A percentile compares a stretch with the other conserved stretches of the same genome.
Conservation (phyloP, 2,113 vertebrate species). For the Rhizomys pruinosus region DNA sequence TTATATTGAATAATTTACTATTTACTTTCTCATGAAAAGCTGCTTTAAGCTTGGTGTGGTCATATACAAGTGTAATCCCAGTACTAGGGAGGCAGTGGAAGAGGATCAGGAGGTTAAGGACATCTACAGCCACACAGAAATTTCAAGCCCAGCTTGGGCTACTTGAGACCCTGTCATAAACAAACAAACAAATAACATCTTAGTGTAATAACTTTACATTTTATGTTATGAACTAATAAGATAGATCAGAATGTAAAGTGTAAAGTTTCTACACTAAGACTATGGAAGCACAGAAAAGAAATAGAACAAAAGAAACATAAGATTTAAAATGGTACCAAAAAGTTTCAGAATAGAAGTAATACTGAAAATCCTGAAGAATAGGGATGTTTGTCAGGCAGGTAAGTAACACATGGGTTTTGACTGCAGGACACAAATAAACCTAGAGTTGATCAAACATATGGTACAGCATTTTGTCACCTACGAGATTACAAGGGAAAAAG, state of each 20-base stretch:
- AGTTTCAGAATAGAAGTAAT: not conserved
- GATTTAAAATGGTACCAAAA: not conserved
- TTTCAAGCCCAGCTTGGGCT: not conserved
- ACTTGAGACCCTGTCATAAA: not conserved
- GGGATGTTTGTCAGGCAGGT: not conserved
- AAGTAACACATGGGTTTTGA: constrained; percentile 25
- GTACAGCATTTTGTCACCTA: not conserved
- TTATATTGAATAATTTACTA: not conserved
- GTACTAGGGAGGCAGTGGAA: not conserved
- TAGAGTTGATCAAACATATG: not conserved
- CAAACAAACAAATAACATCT: not conserved
- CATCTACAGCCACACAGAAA: not conserved
- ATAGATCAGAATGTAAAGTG: not conserved
- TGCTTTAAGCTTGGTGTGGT: not conserved
- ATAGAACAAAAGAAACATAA: not conserved
- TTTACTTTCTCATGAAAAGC: not conserved
- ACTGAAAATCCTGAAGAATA: not conserved
- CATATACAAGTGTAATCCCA: not conserved
- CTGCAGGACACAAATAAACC: not conserved
- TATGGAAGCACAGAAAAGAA: not conserved
- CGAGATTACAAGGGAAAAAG: not conserved
- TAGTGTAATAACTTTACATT: not conserved
- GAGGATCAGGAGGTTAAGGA: not conserved
- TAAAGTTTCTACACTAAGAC: too few species aligned
- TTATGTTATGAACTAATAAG: not conserved